Conservation (phyloP, 2,797 vertebrate species). For the Coluber constrictor region DNA sequence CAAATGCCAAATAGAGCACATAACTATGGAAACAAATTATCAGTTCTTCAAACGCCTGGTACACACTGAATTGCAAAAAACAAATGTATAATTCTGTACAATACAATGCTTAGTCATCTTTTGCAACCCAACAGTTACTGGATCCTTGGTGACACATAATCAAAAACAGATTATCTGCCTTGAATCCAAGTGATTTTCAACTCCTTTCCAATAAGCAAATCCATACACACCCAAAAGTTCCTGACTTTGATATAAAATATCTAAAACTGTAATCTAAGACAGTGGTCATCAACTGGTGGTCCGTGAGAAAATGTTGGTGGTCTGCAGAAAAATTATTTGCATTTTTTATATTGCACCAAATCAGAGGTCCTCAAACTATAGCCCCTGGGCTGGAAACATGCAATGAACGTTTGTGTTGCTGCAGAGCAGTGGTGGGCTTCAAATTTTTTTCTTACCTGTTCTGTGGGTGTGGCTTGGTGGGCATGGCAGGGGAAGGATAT, state of each 20-base stretch:
- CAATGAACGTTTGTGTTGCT: too few species aligned
- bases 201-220: not conserved
- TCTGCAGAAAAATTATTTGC: too few species aligned
- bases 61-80: not conserved
- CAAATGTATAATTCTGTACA: not conserved
- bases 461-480: too few species aligned
- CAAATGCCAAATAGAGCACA: not conserved
- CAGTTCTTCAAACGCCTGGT: not conserved
- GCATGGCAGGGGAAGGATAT: too few species aligned
- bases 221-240: not conserved
- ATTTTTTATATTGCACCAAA: too few species aligned
- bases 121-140: not conserved
- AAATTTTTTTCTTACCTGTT: too few species aligned
- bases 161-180: not conserved
- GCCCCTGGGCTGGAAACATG: too few species aligned
- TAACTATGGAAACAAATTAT: not conserved
- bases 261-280: not conserved
- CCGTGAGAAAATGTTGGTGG: too few species aligned
- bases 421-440: too few species aligned
- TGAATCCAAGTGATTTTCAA: not conserved
- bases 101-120: not conserved
- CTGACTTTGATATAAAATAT: not conserved
- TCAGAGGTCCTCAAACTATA: too few species aligned
- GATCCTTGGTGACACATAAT: not conserved
- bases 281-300: too few species aligned